Base-by-base conservation (phyloP, 2,797 vertebrate genomes). In the Siniperca scherzeri region DNA sequence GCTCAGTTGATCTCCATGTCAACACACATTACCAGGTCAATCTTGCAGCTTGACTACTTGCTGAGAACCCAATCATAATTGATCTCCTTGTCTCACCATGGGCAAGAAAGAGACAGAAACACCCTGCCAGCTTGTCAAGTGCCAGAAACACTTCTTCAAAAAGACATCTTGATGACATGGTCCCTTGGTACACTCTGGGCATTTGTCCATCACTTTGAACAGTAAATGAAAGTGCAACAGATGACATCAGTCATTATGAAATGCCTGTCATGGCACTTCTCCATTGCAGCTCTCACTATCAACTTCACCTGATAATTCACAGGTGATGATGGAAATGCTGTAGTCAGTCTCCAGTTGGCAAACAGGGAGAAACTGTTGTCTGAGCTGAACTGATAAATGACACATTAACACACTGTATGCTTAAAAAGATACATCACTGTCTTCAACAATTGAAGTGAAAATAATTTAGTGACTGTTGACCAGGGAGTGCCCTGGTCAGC, bases 191-290 rank as follows among this genome's bases (percentile, higher is more conserved):
- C 62, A 57, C 78, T 87, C 84, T 85, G 75, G 82, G 89, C 87
- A 85, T 92, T 87, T 86, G 89, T 91, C 91, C 90, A 85, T 91
- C 92, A 93, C 88, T 91, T 90, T 91, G 83, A 93, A 85, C 73
- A 77, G 69, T 89, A 89, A 92, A 93, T 93, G 81, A 94, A 93
- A 94, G 88, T 84, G 77, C 62, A 44, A 87, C 78, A 84, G 83
- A 91, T 86, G 91, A 90, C 87, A 92, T 92, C 84, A 76, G 87
- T 89, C 86, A 87, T 86, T 84, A 89, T 91, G 84, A 90, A 87
- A 90, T 87, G 79, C 36, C 79, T 75, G 76, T 81, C 87, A 62
- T 82, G 19, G 85, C 83, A 65, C 60, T 73, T 68, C 44, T 77
- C 78, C 83, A 79, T 56, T 46, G 70, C 61, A 40, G 61, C 77